phyloP scores from a whole-genome alignment of 2,797 vertebrate genomes.

The Lacerta agilis region DNA sequence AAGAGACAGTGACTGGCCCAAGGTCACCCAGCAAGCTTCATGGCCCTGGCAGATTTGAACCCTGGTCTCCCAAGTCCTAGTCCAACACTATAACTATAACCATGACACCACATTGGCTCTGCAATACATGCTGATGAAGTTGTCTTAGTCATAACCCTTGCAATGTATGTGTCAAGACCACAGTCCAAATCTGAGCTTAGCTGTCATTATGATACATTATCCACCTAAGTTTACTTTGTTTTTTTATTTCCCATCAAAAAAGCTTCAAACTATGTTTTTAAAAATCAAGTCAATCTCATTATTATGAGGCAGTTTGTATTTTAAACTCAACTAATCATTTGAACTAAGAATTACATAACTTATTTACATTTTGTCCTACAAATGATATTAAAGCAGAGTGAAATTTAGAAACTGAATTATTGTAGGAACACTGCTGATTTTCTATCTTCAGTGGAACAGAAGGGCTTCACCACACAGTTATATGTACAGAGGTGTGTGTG shows the following conservation, averaged over 20 bases:
- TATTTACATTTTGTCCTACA: background rate
- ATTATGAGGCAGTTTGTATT: background rate
- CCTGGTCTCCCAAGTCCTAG: too few species aligned
- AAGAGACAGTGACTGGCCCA: too few species aligned
- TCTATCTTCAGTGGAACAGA: background rate
- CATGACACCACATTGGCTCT: background rate
- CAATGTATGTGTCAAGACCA: background rate
- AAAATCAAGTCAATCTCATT: background rate
- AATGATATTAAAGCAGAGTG: background rate
- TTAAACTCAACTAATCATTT: background rate
- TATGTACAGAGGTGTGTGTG: too few species aligned
- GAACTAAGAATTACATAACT: background rate
- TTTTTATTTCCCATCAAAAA: background rate
- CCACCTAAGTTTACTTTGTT: background rate
- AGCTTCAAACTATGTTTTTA: background rate
- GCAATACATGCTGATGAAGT: background rate
- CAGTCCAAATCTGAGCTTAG: background rate
- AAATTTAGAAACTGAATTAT: background rate
- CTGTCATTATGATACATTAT: background rate
- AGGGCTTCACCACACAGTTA: background rate
- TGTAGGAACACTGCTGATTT: background rate
- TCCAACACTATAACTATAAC: too few species aligned
- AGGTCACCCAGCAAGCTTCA: too few species aligned
- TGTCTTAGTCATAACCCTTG: background rate
- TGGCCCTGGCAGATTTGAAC: too few species aligned